Base-by-base conservation (phyloP, 2,113 vertebrate genomes). In the Turdus rufiventris region DNA sequence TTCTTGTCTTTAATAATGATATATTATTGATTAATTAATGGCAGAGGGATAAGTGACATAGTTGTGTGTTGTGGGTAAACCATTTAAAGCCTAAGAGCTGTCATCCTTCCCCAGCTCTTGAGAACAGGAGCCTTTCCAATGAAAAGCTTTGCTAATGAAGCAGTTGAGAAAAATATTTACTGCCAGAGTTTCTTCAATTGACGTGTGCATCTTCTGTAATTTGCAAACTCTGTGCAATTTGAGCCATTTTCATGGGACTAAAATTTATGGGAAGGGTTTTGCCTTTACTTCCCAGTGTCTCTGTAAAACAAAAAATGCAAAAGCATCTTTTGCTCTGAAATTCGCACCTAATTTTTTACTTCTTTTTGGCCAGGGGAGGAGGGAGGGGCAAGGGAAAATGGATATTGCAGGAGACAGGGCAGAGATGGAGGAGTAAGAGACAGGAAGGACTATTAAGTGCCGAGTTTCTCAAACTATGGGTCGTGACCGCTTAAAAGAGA, bases 271-370 rank as follows among this genome's bases (percentile, higher is more conserved):
- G 85, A 87, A 74, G 42, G 31, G 57, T 53, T 93, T 67, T 79
- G 62, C 78, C 50, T 92, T 93, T 57, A 29, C 66, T 93, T 88
- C 79, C 76, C 13, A 6, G n/a, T 60, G 65, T 94, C 70, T 57
- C 19, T 80, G 72, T 14, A 38, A 81, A 67, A 75, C n/a, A 78
- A 73, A 58, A 38, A 51, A 2, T 5, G 6, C 7, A 19, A 83
- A 92, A 56, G 31, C 80, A 70, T 91, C 61, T 85, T 72, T 82
- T 70, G 78, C 77, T 94, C 84, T 87, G 87, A 96, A 92, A 88
- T 94, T 96, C 95, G 79, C 96, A 96, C 94, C 76, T 93, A 95
- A 96, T 96, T 95, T 96, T 96, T 96, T 95, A 91, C 70, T 89
- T 93, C 67, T 60, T 78, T 89, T 91, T 96, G 96, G 96, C 92